Evolutionary conservation across 1,140 invertebrate species (phyloP).

Genomic region (Drosophila mojavensis): DNA sequence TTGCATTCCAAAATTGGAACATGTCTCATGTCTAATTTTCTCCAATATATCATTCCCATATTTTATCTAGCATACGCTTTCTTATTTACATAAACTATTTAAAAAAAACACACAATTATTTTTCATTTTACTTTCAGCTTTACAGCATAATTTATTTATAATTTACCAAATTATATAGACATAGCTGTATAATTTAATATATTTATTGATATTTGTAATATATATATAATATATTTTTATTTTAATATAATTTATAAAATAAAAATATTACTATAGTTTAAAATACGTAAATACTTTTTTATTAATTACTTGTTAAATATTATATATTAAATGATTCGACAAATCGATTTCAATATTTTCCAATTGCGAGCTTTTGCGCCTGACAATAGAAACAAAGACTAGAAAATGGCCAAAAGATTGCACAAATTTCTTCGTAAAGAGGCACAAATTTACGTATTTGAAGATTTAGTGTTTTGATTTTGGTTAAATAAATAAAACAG

Average conservation of each 20-base stretch:
- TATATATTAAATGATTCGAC: conserved; percentile 19
- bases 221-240: conserved; percentile 35
- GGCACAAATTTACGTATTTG: conserved; percentile 39
- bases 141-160: conserved; percentile 31
- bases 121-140: too few relatives aligned
- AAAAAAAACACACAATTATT: too few relatives aligned
- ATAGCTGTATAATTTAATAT: conserved; percentile 8
- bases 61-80: too few relatives aligned
- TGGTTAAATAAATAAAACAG: too few relatives aligned
- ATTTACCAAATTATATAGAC: conserved; percentile 61
- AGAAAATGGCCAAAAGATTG: conserved; percentile 31
- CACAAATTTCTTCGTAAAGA: conserved; percentile 10
- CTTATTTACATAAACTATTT: too few relatives aligned
- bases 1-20: too few relatives aligned
- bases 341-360: conserved; percentile 32
- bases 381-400: conserved; percentile 17
- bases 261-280: conserved; percentile 54
- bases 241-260: conserved; percentile 38
- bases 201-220: conserved; percentile 9
- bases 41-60: too few relatives aligned
- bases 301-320: conserved; percentile 26
- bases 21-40: too few relatives aligned
- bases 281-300: conserved; percentile 31
- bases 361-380: conserved; percentile 12
- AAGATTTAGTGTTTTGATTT: conserved; percentile 1